Percentiles rank a stretch among this genome's conserved stretches.
Evolutionary conservation across 2,113 vertebrate genomes (phyloP).

Genomic region (Coptodon bakossiorum): DNA sequence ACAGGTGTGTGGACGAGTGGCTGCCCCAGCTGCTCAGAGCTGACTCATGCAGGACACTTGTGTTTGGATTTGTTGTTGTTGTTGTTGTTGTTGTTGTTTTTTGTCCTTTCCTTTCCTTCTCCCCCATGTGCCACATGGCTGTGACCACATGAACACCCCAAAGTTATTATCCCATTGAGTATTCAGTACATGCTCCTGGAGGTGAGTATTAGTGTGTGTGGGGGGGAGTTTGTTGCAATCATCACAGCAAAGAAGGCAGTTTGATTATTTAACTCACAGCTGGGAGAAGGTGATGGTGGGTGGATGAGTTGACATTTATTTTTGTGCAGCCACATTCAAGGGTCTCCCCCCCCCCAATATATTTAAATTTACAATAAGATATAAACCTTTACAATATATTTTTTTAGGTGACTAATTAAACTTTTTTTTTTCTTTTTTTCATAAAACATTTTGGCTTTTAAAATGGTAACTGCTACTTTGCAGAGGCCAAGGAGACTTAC

Average conservation of each 20-base stretch:
- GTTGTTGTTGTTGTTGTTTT: background rate
- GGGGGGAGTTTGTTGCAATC: background rate
- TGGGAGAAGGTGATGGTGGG: background rate
- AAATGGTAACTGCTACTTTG: background rate
- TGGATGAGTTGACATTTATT: background rate
- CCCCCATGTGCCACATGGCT: background rate
- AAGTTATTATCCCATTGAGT: background rate
- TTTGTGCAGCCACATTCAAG: background rate
- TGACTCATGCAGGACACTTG: slow-evolving; percentile 17
- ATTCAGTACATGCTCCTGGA: background rate
- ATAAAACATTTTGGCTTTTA: background rate
- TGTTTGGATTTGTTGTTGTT: background rate
- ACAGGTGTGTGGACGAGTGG: slow-evolving; percentile 31
- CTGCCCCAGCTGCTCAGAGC: slow-evolving; percentile 16
- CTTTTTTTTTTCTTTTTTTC: background rate
- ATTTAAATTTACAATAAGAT: background rate
- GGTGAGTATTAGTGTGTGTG: background rate
- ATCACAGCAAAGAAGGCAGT: background rate
- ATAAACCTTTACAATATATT: background rate
- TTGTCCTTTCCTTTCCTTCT: background rate
- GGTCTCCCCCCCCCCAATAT: background rate
- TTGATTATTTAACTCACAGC: background rate
- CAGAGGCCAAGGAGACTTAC: background rate
- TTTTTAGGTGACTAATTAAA: background rate
- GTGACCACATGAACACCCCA: background rate